Evolutionary conservation across 2,113 vertebrate genomes (phyloP), one percentile per base, ranked within the genome.

Genomic region (Solea solea): DNA sequence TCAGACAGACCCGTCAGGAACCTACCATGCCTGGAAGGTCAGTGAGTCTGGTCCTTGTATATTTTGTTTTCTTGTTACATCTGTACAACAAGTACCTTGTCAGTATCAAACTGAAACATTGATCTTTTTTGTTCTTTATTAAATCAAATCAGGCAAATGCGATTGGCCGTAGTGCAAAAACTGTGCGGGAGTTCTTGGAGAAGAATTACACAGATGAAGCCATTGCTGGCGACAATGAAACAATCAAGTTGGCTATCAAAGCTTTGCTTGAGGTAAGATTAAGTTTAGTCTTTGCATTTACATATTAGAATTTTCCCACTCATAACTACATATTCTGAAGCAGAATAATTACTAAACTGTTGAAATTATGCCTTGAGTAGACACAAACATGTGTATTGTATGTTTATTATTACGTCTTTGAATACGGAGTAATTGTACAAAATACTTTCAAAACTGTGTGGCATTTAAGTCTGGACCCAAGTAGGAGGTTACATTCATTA

Each of bases 21-120:
- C 94, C 16, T 96, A 96, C 44, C 93, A 94, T 25, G 94, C 95
- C 68, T 95, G 94, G 94, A 97, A 97, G 92, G 94, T 94, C 64
- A 90, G 85, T 40, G 7, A 46, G 3, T 49, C 67, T 45, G 12
- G 12, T 64, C 40, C 61, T 16, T 50, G 13, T 27, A 3, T 45
- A 14, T 41, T 8, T 45, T 40, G 2, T 44, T 62, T 68, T 64
- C 4, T 50, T 51, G 1, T 40, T n/a, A 12, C 14, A 25, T 1
- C 3, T 76, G 14, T 52, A 27, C 14, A 48, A 28, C 6, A 28
- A 12, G 14, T 28, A 14, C 4, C 3, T 11, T n/a, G 15, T 63
- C 2, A 12, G 14, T 54, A n/a, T 60, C 7, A 51, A 69, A 64
- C 51, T 48, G 2, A 48, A 50, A 9, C 46, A 10, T 53, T 11